phyloP scores from a whole-genome alignment of 2,113 vertebrate genomes.

The Noctilio leporinus region DNA sequence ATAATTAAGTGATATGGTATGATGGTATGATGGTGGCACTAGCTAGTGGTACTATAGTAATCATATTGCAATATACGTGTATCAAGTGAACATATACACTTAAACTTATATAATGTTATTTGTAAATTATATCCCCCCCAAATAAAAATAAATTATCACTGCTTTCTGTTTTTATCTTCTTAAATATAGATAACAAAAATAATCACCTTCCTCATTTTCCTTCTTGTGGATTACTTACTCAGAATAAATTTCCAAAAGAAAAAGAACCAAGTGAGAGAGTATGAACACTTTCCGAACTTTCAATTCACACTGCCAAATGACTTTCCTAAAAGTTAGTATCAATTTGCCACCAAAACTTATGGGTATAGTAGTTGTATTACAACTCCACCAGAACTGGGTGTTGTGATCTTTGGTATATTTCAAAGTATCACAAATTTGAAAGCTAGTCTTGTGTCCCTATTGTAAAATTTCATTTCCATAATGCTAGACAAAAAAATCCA shows the following conservation, averaged over 20 bases:
- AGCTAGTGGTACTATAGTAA: background rate
- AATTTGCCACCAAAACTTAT: background rate
- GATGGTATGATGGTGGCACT: background rate
- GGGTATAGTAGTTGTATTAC: background rate
- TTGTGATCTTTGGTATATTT: constrained; percentile 12
- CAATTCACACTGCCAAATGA: background rate
- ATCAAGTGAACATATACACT: background rate
- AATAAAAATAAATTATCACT: background rate
- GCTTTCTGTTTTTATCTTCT: background rate
- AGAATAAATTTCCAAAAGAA: constrained; percentile 29
- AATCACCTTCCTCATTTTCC: background rate
- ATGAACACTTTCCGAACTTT: constrained; percentile 9
- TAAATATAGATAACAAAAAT: background rate
- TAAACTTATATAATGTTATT: background rate
- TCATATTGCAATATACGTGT: background rate
- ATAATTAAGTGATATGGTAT: background rate
- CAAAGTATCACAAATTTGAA: constrained; percentile 33
- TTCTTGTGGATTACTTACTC: constrained; percentile 1
- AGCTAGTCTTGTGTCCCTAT: background rate
- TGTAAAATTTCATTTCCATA: background rate
- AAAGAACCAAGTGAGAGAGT: background rate
- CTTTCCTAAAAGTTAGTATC: background rate
- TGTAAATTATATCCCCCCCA: background rate
- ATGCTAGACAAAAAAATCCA: background rate
- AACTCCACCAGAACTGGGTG: background rate